Base-by-base conservation (phyloP, 2,888 invertebrate genomes). In the Digitonthophagus gazella region DNA sequence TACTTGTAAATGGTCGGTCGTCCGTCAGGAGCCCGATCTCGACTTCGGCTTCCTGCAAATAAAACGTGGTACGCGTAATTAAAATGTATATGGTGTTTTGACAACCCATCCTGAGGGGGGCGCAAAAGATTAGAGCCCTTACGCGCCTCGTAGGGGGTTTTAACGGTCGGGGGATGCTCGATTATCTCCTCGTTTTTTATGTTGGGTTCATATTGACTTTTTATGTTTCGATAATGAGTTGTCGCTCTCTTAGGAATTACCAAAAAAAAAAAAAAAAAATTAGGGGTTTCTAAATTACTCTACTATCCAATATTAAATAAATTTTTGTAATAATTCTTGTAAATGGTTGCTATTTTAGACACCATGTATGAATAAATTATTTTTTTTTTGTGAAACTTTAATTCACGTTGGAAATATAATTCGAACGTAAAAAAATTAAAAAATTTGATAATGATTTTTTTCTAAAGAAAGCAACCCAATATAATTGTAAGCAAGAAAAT, bases 1-100 rank as follows among this genome's bases (percentile, higher is more conserved):
- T 78, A 77, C 72, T 75, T 75, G 72, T 74, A 75, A 74, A 75
- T 74, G 71, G 64, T 68, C 68, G 65, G 19, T 64, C 58, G 61
- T 61, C 66, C 66, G 66, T 66, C 69, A 63, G 15, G 44, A 61
- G n/a, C n/a, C 19, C 2, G 15, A 54, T 65, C 19, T 16, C 19
- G 19, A n/a, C 57, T 11, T 44, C 58, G 44, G 11, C 14, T 14
- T 4, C 58, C 75, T 75, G 77, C 70, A 77, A 77, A 78, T 74
- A 77, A 74, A 77, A 77, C 75, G 72, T 79, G 80, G 78, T 76
- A 78, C 72, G 77, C 75, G 76, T 81, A 81, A 81, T 81, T 81
- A 81, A 81, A 81, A 80, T 80, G 80, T 80, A 80, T 80, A 77
- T 77, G 76, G 77, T 81, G 80, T 81, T 81, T 78, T 81, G 81